Evolutionary conservation across 2,797 vertebrate genomes (phyloP), one percentile per base, ranked within the genome.

Genomic region (Melanotaenia nigrans): DNA sequence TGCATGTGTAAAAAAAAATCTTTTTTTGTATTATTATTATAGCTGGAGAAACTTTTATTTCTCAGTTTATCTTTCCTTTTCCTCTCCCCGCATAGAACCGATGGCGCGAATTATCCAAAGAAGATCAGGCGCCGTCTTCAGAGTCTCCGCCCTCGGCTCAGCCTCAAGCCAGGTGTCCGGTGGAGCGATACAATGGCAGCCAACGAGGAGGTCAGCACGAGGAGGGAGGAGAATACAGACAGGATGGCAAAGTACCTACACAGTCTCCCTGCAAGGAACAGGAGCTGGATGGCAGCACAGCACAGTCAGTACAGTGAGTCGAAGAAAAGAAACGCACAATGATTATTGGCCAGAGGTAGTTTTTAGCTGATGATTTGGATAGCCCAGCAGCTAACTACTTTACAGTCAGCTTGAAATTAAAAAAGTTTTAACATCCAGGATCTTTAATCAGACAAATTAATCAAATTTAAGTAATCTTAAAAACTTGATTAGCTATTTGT

Each of bases 51-150:
- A n/a, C 25, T 25, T 32, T 28, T 35, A 7, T 8, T 38, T 14
- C 5, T 63, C 1, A 33, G 42, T 14, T 38, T 22, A 65, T n/a
- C n/a, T 61, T 33, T 49, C 1, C 25, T 33, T 2, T 55, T n/a
- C 6, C 28, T 61, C n/a, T 62, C 12, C 33, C 9, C 0, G 0
- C 57, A 40, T 81, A 99, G 97, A 96, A 96, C 90, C 94, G 56
- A 40, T 96, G 96, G 96, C 95, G 93, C 79, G 96, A 97, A 90
- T 94, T 96, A 71, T 98, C 97, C 69, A 95, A 92, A 74, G 97
- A 98, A 90, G 96, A 98, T 73, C 94, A 96, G 81, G 93, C 92
- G 4, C 95, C 95, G 11, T 77, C 84, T 69, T 91, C 92, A 0
- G 96, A 96, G 82, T 94, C 93, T 67, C 95, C 94, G 3, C 91